Conservation (phyloP, 2,113 vertebrate species). For the Balaeniceps rex region DNA sequence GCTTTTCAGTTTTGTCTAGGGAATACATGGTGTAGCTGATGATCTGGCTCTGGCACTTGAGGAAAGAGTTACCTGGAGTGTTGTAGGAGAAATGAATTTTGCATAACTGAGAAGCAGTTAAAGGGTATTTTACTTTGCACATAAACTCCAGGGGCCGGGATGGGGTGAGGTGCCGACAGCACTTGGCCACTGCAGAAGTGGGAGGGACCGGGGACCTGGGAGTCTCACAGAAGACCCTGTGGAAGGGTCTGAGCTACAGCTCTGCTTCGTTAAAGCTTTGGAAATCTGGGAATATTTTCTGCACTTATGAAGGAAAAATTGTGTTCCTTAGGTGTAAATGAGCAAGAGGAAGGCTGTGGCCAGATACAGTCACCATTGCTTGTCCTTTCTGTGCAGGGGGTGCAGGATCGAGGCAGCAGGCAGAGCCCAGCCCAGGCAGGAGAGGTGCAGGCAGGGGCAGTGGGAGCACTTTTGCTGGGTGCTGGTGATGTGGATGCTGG, state of each 20-base stretch:
- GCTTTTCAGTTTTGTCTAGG: neutral
- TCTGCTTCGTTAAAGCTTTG: neutral
- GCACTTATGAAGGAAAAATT: neutral
- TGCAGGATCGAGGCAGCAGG: neutral
- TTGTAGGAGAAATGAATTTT: neutral
- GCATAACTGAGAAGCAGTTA: neutral
- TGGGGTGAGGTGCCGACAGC: neutral
- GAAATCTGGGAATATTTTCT: neutral
- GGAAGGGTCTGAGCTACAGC: neutral
- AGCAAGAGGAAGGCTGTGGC: neutral
- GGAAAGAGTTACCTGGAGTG: neutral
- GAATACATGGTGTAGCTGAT: neutral
- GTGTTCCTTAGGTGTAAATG: neutral
- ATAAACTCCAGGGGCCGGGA: neutral
- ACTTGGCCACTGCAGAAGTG: neutral
- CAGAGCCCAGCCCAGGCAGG: neutral
- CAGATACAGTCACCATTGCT: neutral
- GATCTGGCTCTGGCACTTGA: neutral
- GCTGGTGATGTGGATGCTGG: neutral
- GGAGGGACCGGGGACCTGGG: neutral
- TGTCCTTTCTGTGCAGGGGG: neutral
- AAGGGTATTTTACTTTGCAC: neutral
- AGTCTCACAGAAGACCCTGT: neutral
- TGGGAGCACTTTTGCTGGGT: neutral
- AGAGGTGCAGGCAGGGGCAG: neutral